These are phyloP conservation scores for Ormyrus thymus DNA, from an alignment of 2,888 invertebrate genomes.

Conservation along the genomic window DNA sequence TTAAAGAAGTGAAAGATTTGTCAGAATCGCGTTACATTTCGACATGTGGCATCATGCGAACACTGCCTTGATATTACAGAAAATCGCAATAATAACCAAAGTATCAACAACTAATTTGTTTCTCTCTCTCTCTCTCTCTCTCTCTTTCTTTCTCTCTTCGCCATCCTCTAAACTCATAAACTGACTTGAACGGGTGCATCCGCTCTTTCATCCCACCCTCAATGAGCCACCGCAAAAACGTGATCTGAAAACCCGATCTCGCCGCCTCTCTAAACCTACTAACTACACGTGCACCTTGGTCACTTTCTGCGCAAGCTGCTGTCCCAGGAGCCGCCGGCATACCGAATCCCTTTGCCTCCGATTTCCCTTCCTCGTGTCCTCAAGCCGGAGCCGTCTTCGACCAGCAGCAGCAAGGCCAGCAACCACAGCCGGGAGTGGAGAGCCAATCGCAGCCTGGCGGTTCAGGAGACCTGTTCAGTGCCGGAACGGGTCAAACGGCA, in stretches of 20 bases:
- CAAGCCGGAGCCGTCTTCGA: slow-evolving; percentile 40
- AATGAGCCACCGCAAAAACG: neutral
- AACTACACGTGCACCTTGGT: slow-evolving; percentile 63
- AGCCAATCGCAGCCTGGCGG: slow-evolving; percentile 56
- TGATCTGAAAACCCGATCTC: neutral
- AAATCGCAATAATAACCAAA: slow-evolving; percentile 21
- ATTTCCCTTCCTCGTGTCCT: slow-evolving; percentile 73
- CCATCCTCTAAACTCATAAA: neutral
- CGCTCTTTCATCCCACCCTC: slow-evolving; percentile 20
- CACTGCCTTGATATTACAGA: slow-evolving; percentile 35
- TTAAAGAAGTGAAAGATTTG: slow-evolving; percentile 38
- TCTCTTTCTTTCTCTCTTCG: neutral
- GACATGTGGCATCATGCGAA: slow-evolving; percentile 48
- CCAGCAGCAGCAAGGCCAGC: slow-evolving; percentile 29
- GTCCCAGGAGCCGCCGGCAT: slow-evolving; percentile 74
- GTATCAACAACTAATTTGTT: slow-evolving; percentile 26
- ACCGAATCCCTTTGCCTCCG: slow-evolving; percentile 82
- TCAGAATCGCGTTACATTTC: slow-evolving; percentile 24
- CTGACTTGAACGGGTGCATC: neutral
- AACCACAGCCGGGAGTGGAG: slow-evolving; percentile 55
- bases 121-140: slow-evolving; percentile 40
- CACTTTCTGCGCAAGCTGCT: slow-evolving; percentile 76
- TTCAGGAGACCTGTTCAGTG: slow-evolving; percentile 70
- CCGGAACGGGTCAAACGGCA: slow-evolving; percentile 66
- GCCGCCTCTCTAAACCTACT: slow-evolving; percentile 25